Percentiles rank a stretch among this genome's conserved stretches.
Evolutionary conservation across 2,888 invertebrate species (phyloP).

Genomic region (Melanostoma scalare): DNA sequence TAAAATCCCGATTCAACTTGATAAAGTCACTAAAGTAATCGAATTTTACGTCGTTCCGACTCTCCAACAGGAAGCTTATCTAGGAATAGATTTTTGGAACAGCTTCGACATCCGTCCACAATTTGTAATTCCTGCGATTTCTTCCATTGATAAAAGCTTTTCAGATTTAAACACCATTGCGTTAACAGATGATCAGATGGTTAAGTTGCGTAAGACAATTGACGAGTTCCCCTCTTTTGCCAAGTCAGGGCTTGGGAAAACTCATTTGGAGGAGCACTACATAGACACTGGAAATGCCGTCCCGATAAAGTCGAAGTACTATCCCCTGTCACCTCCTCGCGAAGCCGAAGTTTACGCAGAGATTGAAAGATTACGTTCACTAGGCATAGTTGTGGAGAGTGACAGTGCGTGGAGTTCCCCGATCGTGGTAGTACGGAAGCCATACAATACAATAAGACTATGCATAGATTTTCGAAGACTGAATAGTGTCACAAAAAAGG

Average conservation of each 20-base stretch:
- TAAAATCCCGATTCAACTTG: not conserved
- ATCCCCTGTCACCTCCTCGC: constrained; percentile 4
- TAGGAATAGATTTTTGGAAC: constrained; percentile 14
- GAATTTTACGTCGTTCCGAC: constrained; percentile 12
- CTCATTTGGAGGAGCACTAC: constrained; percentile 1
- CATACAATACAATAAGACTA: not conserved
- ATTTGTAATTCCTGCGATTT: not conserved
- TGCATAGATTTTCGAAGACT: constrained; percentile 4
- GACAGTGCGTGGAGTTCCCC: constrained; percentile 9
- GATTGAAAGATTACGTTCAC: not conserved
- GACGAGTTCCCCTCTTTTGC: constrained; percentile 6
- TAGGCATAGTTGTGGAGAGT: not conserved
- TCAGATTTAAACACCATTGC: constrained; percentile 1
- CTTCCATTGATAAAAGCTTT: not conserved
- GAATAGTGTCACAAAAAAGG: not conserved
- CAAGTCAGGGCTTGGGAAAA: constrained; percentile 13
- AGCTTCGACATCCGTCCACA: not conserved
- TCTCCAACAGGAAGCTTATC: not conserved
- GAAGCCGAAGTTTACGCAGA: constrained; percentile 5
- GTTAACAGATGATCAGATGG: not conserved
- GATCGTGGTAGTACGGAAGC: constrained; percentile 6
- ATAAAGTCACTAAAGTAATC: constrained; percentile 3
- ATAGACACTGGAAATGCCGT: not conserved
- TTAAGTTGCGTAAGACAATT: not conserved
- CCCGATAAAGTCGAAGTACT: constrained; percentile 8